These are phyloP conservation scores for Eunapius fragilis DNA, from an alignment of 37 sponge, comb jelly and placozoan genomes.

Conservation along the genomic window DNA sequence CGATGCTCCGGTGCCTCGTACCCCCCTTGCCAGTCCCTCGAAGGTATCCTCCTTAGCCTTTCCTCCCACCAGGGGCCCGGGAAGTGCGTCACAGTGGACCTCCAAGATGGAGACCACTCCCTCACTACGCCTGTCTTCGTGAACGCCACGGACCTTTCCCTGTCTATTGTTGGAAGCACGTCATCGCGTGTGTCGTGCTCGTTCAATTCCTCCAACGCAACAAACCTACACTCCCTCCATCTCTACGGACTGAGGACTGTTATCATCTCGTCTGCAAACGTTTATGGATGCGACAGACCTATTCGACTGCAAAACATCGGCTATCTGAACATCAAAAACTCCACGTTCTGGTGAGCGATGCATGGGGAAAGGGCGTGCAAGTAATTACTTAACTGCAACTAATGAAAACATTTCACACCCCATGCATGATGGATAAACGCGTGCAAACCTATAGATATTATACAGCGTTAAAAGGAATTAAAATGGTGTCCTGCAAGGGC, in stretches of 20 bases:
- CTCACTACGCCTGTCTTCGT: background rate
- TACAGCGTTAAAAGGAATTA: too few relatives aligned
- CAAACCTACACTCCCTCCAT: background rate
- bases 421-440: too few relatives aligned
- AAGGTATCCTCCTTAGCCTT: too few relatives aligned
- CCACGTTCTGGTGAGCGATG: background rate
- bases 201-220: background rate
- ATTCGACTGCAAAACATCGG: background rate
- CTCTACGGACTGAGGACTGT: background rate
- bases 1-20: too few relatives aligned
- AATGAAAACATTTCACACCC: too few relatives aligned
- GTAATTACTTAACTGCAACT: too few relatives aligned
- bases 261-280: background rate
- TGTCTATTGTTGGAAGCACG: background rate
- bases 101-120: background rate
- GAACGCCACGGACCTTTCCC: background rate
- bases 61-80: background rate
- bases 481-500: too few relatives aligned
- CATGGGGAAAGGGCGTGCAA: too few relatives aligned
- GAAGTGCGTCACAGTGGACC: background rate
- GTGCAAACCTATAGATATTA: too few relatives aligned
- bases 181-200: background rate
- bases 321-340: background rate
- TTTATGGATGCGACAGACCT: conserved; percentile 4
- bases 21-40: too few relatives aligned